Evolutionary conservation across 2,797 vertebrate genomes (phyloP).

Genomic region (Leptatherina wallacei): DNA sequence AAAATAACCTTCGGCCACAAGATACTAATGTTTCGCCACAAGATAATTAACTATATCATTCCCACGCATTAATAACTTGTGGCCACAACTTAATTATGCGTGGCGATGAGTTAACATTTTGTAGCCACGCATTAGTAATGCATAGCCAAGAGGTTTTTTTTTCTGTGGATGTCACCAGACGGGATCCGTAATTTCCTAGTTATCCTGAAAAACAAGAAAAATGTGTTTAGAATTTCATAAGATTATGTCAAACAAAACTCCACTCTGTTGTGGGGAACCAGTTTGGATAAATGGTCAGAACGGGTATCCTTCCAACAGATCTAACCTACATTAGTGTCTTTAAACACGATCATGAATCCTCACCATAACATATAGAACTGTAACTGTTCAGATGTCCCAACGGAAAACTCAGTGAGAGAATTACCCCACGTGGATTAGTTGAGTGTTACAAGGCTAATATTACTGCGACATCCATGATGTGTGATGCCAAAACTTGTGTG

Average conservation of each 20-base stretch:
- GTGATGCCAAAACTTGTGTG: background rate
- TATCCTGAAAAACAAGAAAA: background rate
- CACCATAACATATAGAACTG: background rate
- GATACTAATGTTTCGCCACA: too few species aligned
- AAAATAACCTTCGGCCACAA: too few species aligned
- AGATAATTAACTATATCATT: too few species aligned
- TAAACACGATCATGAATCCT: conserved; percentile 2
- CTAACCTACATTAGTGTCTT: background rate
- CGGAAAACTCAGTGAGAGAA: conserved; percentile 10
- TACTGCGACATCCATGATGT: background rate
- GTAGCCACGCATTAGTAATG: too few species aligned
- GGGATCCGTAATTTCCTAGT: too few species aligned
- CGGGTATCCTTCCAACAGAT: background rate
- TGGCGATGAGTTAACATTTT: too few species aligned
- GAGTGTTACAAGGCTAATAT: conserved; percentile 13
- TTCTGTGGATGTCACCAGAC: too few species aligned
- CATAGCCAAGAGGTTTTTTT: too few species aligned
- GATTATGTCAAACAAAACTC: background rate
- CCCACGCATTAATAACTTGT: too few species aligned
- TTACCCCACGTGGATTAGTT: background rate
- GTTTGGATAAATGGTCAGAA: conserved; percentile 1
- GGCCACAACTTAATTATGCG: too few species aligned
- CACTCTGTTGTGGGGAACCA: background rate
- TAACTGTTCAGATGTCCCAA: conserved; percentile 4
- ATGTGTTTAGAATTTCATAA: background rate